Base-by-base conservation (phyloP, 2,888 invertebrate genomes). In the Gandaritis pyraliata region DNA sequence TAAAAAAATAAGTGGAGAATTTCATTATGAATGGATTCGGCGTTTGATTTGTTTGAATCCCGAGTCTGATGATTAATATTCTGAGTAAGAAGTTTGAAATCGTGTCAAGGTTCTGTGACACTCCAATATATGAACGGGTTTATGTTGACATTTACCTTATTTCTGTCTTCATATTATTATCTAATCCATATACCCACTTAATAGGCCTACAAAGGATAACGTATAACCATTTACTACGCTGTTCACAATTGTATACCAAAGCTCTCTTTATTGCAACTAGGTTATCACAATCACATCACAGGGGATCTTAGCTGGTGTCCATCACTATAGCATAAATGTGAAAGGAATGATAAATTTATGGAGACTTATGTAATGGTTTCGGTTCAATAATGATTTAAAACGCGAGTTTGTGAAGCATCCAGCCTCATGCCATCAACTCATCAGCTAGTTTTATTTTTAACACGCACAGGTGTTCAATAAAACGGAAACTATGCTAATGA, bases 41-140 rank as follows among this genome's bases (percentile, higher is more conserved):
- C 65, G 58, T 66, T 63, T 66, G 71, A 74, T 75, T 78, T 82
- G 80, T 82, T 82, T 81, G 76, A 66, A 77, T 73, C 72, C 54
- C 58, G 56, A 10, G 65, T 39, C 63, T 68, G 70, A 71, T 72
- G 77, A 75, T 81, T 82, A 77, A 78, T 87, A 82, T 82, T 81
- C 76, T 74, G 67, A 79, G 76, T 78, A 74, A 72, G 75, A 83
- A 80, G 77, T 82, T 64, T 72, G 72, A 72, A 88, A 81, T 78
- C 70, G 78, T 89, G 88, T 89, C 89, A 89, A 90, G 89, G 89
- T 75, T 83, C 33, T 10, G 68, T 70, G 74, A 77, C 77, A 82
- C 81, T 64, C 78, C 85, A 81, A 77, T 80, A 76, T 72, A 69
- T 69, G 72, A 72, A 68, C 71, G 70, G 16, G 16, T 43, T 16